phyloP scores from a whole-genome alignment of 2,888 invertebrate species.

The Philopedon plagiatum region DNA sequence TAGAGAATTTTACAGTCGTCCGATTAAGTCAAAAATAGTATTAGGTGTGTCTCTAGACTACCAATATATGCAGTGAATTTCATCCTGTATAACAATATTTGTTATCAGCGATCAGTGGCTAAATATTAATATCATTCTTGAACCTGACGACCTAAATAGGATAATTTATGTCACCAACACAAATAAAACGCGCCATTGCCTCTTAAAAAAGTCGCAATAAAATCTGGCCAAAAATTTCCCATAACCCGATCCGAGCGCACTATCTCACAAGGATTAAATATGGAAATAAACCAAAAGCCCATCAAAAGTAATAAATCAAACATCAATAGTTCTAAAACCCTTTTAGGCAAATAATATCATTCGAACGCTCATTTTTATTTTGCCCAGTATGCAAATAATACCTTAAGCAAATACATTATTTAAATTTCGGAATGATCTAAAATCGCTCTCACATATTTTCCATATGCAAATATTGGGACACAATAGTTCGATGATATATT shows the following conservation, averaged over 20 bases:
- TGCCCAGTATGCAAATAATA: constrained; percentile 59
- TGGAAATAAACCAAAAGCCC: constrained; percentile 47
- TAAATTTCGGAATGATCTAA: constrained; percentile 44
- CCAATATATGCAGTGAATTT: too few relatives aligned
- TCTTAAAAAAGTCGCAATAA: constrained; percentile 33
- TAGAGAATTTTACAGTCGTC: too few relatives aligned
- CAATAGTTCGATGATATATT: constrained; percentile 46
- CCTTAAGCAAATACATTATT: constrained; percentile 61
- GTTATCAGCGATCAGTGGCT: too few relatives aligned
- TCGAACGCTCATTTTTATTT: constrained; percentile 25
- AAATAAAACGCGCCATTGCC: constrained; percentile 7
- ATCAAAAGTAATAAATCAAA: constrained; percentile 50
- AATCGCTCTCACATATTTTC: constrained; percentile 47
- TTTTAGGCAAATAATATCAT: constrained; percentile 54
- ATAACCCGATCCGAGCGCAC: constrained; percentile 22
- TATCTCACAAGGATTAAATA: constrained; percentile 53
- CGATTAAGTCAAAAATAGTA: too few relatives aligned
- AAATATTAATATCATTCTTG: too few relatives aligned
- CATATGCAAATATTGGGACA: constrained; percentile 48
- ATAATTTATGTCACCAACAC: not conserved
- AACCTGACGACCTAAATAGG: not conserved
- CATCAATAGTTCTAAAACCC: constrained; percentile 51
- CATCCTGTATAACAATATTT: too few relatives aligned
- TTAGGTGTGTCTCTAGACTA: too few relatives aligned
- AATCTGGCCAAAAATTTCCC: constrained; percentile 45